Percentiles rank a stretch among this genome's conserved stretches.
These are phyloP conservation scores for Metallyticus violacea DNA, from an alignment of 2,888 invertebrate genomes.

Conservation along the genomic window DNA sequence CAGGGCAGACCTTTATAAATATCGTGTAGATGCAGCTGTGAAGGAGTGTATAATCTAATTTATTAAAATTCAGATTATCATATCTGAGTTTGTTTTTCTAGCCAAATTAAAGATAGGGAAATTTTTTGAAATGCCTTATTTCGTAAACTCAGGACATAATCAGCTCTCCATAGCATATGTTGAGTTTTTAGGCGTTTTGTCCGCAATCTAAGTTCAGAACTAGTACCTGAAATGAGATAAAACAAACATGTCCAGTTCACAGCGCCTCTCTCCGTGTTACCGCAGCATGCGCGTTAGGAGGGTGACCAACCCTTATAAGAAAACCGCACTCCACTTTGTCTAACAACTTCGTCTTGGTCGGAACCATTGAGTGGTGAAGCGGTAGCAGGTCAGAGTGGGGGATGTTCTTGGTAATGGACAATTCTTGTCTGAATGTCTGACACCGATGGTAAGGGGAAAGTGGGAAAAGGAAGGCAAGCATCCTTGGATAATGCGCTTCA, in stretches of 20 bases:
- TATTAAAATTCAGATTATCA: too few relatives aligned
- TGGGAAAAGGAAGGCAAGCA: neutral
- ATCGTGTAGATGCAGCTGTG: too few relatives aligned
- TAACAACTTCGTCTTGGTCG: neutral
- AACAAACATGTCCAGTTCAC: neutral
- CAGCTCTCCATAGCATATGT: too few relatives aligned
- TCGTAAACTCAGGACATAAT: too few relatives aligned
- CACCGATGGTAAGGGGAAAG: neutral
- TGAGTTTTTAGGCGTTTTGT: too few relatives aligned
- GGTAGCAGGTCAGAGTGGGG: neutral
- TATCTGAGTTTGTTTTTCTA: too few relatives aligned
- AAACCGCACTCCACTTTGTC: neutral
- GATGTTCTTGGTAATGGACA: conserved; percentile 20
- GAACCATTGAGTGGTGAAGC: neutral
- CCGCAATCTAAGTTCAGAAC: too few relatives aligned
- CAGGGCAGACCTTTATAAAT: too few relatives aligned
- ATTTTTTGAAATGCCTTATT: too few relatives aligned
- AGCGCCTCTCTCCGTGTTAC: neutral
- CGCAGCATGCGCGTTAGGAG: neutral
- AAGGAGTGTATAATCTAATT: too few relatives aligned
- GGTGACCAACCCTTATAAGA: neutral
- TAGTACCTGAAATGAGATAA: too few relatives aligned
- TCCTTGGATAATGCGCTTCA: neutral
- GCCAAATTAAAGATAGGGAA: too few relatives aligned
- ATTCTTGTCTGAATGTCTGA: conserved; percentile 1